A percentile compares a stretch with the other conserved stretches of the same genome.
Conservation (phyloP, 2,888 invertebrate genomes). For the Lypha dubia region DNA sequence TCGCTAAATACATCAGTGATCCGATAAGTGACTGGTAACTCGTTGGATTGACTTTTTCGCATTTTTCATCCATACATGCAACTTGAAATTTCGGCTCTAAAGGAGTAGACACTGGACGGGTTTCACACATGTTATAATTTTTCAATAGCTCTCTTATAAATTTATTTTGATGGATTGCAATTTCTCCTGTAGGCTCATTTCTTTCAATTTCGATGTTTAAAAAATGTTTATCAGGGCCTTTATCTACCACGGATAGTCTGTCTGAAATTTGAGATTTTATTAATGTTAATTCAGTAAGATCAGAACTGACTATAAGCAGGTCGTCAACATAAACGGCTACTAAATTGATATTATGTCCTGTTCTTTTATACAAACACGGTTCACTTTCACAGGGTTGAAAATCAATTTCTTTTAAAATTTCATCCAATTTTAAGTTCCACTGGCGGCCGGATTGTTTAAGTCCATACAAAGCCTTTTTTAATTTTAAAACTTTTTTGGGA, state of each 20-base stretch:
- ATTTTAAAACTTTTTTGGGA: slow-evolving; percentile 48
- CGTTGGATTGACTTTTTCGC: slow-evolving; percentile 46
- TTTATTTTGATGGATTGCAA: slow-evolving; percentile 65
- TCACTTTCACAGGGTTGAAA: slow-evolving; percentile 64
- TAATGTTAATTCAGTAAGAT: slow-evolving; percentile 46
- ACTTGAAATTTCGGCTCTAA: slow-evolving; percentile 70
- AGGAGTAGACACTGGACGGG: slow-evolving; percentile 69
- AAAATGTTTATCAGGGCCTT: slow-evolving; percentile 64
- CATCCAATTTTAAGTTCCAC: slow-evolving; percentile 69
- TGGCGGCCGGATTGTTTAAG: slow-evolving; percentile 72
- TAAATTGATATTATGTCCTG: slow-evolving; percentile 54
- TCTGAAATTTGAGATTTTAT: slow-evolving; percentile 64
- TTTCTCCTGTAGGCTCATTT: slow-evolving; percentile 62
- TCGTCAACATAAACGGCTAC: slow-evolving; percentile 71
- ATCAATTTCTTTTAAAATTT: slow-evolving; percentile 61
- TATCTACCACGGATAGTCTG: slow-evolving; percentile 61
- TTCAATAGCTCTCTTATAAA: slow-evolving; percentile 69
- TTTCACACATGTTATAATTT: slow-evolving; percentile 67
- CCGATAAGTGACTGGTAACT: slow-evolving; percentile 70
- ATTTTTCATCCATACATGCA: slow-evolving; percentile 53
- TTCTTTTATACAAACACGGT: slow-evolving; percentile 64
- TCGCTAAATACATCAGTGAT: slow-evolving; percentile 67
- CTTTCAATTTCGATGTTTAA: slow-evolving; percentile 67
- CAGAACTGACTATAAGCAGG: slow-evolving; percentile 67
- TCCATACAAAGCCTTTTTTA: slow-evolving; percentile 72